These are phyloP conservation scores for Rhineura floridana DNA, from an alignment of 2,113 vertebrate genomes.

Conservation along the genomic window DNA sequence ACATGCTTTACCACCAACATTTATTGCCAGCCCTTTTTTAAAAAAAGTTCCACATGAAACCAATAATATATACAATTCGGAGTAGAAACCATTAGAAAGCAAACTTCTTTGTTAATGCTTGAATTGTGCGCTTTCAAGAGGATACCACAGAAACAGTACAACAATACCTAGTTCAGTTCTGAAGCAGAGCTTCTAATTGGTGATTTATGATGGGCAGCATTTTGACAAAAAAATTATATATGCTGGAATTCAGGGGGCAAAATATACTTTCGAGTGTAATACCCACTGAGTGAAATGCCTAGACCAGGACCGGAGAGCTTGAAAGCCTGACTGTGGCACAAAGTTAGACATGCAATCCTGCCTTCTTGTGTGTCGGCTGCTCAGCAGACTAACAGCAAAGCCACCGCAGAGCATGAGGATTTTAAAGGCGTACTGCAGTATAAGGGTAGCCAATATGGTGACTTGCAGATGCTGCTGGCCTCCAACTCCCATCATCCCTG, in stretches of 20 bases:
- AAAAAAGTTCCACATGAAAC: slow-evolving; percentile 20
- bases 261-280: no score
- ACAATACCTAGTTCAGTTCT: background rate
- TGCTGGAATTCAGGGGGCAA: rapidly evolving
- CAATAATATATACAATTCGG: background rate
- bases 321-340: background rate
- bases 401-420: background rate
- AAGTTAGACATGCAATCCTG: background rate
- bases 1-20: background rate
- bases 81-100: slow-evolving; percentile 38
- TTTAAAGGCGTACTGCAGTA: background rate
- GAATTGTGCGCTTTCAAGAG: slow-evolving; percentile 37
- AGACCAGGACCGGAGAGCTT: background rate
- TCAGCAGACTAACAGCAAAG: background rate
- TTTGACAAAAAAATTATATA: background rate
- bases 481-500: no score
- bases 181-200: background rate
- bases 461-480: no score
- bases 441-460: background rate
- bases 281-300: background rate
- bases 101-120: slow-evolving; percentile 15
- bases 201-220: background rate
- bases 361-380: background rate
- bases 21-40: background rate
- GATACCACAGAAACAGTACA: slow-evolving; percentile 8